A percentile compares a stretch with the other conserved stretches of the same genome.
Evolutionary conservation across 2,888 invertebrate genomes (phyloP).

Genomic region (Keiferia lycopersicella): DNA sequence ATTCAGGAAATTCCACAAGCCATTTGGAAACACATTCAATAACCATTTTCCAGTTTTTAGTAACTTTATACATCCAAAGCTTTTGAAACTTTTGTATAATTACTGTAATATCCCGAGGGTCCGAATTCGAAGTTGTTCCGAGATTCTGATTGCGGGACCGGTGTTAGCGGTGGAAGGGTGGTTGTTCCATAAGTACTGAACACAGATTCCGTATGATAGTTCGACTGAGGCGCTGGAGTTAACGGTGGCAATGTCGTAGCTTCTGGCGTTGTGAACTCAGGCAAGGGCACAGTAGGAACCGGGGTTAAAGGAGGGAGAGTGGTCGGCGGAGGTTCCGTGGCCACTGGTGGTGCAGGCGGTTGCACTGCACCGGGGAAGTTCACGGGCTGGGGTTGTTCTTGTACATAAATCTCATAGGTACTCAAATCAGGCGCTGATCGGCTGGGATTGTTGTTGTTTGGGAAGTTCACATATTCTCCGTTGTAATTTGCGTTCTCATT

Average conservation of each 20-base stretch:
- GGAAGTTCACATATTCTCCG: constrained; percentile 9
- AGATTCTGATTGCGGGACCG: constrained; percentile 42
- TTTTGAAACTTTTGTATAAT: constrained; percentile 27
- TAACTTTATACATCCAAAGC: constrained; percentile 1
- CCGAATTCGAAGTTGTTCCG: constrained; percentile 48
- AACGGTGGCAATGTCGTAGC: constrained; percentile 9
- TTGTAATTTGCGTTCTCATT: background rate
- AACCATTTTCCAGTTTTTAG: background rate
- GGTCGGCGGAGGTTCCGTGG: background rate
- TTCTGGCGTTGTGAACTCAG: too few species aligned
- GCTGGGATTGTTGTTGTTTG: background rate
- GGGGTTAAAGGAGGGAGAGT: constrained; percentile 3
- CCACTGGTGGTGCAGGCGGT: background rate
- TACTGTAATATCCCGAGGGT: constrained; percentile 46
- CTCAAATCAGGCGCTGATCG: background rate
- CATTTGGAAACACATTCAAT: background rate
- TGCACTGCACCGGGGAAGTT: background rate
- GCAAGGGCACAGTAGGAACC: background rate
- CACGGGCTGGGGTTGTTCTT: background rate
- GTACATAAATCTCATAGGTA: background rate
- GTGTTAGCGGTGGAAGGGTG: constrained; percentile 40
- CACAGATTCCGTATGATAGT: background rate
- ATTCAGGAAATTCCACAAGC: background rate
- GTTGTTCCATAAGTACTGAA: background rate
- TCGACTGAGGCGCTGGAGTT: constrained; percentile 6